Percentiles rank a stretch among this genome's conserved stretches.
Conservation (phyloP, 2,113 vertebrate species). For the Calypte anna region DNA sequence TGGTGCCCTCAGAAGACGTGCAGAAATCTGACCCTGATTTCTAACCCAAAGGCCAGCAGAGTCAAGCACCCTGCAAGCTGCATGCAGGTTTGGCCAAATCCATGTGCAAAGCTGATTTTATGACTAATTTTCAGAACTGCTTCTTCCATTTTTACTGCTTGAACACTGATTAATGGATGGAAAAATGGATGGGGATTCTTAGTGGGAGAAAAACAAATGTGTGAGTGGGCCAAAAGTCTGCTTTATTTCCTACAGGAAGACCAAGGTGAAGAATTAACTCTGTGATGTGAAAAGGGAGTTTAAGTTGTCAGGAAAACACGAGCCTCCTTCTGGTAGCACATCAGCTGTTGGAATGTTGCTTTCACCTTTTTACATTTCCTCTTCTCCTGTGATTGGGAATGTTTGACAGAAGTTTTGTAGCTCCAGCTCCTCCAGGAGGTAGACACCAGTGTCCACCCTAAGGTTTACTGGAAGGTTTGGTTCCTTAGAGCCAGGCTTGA, state of each 20-base stretch:
- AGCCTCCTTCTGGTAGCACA: neutral
- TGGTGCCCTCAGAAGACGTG: conserved; percentile 45
- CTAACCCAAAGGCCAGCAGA: conserved; percentile 3
- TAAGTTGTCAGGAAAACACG: neutral
- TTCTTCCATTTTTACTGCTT: neutral
- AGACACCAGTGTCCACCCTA: neutral
- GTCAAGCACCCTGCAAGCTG: neutral
- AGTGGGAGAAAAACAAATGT: neutral
- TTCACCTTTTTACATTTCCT: neutral
- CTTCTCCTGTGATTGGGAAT: neutral
- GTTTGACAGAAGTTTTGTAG: neutral
- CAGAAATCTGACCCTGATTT: neutral
- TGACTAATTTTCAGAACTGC: neutral
- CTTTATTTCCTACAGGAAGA: neutral
- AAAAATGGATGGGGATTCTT: neutral
- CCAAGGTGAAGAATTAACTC: neutral
- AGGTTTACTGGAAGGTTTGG: neutral
- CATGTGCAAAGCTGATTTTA: neutral
- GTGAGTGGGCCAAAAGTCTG: neutral
- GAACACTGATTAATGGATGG: neutral
- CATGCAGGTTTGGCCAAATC: neutral
- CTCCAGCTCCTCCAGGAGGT: neutral
- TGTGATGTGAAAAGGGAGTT: neutral
- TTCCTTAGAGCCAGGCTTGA: neutral
- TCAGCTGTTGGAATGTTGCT: neutral